Evolutionary conservation across 2,888 invertebrate genomes (phyloP), one percentile per base, ranked within the genome.

Genomic region (Yponomeuta sedellus): DNA sequence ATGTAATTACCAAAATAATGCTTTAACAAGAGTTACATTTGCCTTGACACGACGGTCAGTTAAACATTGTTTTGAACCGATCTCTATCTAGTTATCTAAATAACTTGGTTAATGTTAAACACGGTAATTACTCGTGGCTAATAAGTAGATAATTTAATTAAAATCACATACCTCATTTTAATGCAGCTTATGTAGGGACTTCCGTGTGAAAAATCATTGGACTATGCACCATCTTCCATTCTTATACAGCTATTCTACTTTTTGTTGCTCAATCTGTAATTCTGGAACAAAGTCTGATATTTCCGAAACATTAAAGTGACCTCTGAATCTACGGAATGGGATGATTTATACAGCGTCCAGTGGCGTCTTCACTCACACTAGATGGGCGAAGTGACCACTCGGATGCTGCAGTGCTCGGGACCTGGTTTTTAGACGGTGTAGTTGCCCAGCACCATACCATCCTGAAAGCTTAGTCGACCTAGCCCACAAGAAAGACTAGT

Each of bases 1-100:
- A 44, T 44, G 20, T 64, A 64, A 64, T 64, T 64, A 64, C 44
- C 44, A 44, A 64, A 64, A 64, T 64, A 44, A 20, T 11, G 19
- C 19, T 20, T 52, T 16, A 52, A 12, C 44, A 52, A 52, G 12
- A 34, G 19, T 10, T 28, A 20, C 22, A 3, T 39, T 22, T 44
- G 19, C n/a, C 40, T 25, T 39, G 40, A 39, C 44, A 52, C 44
- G 44, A 52, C 44, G 16, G 12, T 52, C 44, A 52, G 16, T 5
- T 52, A 16, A 52, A 16, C 44, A 52, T 52, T 52, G 44, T 52
- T 52, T 52, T 52, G 44, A 6, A 40, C 59, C 22, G 59, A 59
- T 59, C 59, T 22, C 10, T 20, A 25, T 20, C 22, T 22, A 20
- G 16, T 59, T 59, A 59, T 59, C 59, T 22, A 19, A 59, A 22